Evolutionary conservation across 2,113 vertebrate genomes (phyloP).

Genomic region (Eudorcas thomsonii): DNA sequence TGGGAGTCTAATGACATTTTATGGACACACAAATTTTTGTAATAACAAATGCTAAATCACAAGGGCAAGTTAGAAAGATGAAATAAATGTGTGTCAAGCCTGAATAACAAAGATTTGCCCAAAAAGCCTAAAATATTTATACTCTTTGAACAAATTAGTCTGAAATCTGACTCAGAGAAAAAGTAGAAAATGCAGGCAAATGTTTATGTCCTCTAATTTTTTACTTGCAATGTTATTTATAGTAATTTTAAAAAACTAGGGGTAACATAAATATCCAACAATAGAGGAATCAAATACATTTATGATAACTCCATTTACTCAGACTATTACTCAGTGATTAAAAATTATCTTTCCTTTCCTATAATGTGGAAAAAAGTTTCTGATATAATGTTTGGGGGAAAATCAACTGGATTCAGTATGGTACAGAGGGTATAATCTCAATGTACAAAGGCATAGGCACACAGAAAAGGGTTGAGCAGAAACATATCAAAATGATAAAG

Average conservation of each 20-base stretch:
- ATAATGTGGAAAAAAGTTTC: neutral
- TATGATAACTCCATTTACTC: neutral
- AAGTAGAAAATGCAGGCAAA: conserved; percentile 12
- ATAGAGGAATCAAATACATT: neutral
- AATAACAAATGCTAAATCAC: conserved; percentile 24
- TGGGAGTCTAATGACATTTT: too few species aligned
- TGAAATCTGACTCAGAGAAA: conserved; percentile 25
- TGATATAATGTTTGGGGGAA: neutral
- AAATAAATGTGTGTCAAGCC: conserved; percentile 6
- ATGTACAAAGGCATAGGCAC: neutral
- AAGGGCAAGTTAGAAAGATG: conserved; percentile 34
- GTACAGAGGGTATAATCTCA: neutral
- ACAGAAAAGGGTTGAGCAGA: neutral
- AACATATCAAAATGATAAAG: neutral
- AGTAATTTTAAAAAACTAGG: neutral
- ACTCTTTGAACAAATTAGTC: neutral
- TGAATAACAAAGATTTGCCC: conserved; percentile 55
- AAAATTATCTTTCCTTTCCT: neutral
- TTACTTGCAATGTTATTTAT: conserved; percentile 33
- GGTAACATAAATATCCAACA: conserved; percentile 31
- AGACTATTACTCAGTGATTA: neutral
- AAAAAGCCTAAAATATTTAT: conserved; percentile 51
- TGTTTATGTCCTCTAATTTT: conserved; percentile 20
- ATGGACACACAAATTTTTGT: neutral
- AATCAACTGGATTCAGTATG: neutral